These are phyloP conservation scores for Nothoprocta pentlandii DNA, from an alignment of 2,113 vertebrate species.

Conservation along the genomic window DNA sequence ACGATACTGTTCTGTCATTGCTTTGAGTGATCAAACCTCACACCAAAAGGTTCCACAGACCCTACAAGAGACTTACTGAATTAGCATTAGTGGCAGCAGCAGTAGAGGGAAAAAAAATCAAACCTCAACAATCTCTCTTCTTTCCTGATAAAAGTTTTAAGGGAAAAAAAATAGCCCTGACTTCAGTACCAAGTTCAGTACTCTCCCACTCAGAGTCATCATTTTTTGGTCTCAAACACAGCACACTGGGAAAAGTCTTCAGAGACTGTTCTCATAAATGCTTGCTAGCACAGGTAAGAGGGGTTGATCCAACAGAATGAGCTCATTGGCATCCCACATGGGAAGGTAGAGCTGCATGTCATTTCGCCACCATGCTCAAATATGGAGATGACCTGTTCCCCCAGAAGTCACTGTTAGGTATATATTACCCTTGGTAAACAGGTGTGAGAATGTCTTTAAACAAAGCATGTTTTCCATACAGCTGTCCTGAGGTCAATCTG, in stretches of 20 bases:
- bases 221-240: not conserved
- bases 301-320: not conserved
- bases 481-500: not conserved
- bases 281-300: not conserved
- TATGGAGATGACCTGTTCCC: not conserved
- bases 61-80: accelerated
- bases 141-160: not conserved
- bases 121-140: not conserved
- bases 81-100: not conserved
- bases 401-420: accelerated
- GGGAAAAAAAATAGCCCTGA: not conserved
- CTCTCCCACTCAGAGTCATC: not conserved
- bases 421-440: not conserved
- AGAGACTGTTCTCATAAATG: not conserved
- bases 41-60: not conserved
- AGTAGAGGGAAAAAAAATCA: not conserved
- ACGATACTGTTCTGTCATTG: accelerated
- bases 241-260: not conserved
- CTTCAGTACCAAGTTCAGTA: not conserved
- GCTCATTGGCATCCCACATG: not conserved
- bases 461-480: not conserved
- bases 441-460: accelerated
- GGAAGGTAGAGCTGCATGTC: accelerated
- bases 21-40: not conserved
- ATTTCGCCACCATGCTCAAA: not conserved